Evolutionary conservation across 1,140 invertebrate species (phyloP).

Genomic region (Drosophila ogumai): DNA sequence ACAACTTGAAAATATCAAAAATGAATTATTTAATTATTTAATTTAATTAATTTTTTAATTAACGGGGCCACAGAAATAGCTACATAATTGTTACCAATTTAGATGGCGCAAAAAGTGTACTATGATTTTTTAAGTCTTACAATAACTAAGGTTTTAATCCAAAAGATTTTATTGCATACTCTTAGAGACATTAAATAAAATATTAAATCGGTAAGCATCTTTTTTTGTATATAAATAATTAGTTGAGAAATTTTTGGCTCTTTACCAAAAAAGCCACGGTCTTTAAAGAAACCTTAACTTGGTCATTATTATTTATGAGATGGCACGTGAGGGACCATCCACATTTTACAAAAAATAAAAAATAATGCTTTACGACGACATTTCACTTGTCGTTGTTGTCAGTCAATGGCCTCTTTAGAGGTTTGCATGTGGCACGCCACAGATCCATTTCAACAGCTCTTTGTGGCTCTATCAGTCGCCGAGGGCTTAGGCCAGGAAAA

Average conservation of each 20-base stretch:
- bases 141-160: too few relatives aligned
- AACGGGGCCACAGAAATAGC: too few relatives aligned
- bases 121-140: too few relatives aligned
- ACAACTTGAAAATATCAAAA: too few relatives aligned
- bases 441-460: slow-evolving; percentile 42
- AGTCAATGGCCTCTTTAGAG: slow-evolving; percentile 51
- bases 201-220: too few relatives aligned
- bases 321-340: background rate
- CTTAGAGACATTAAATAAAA: too few relatives aligned
- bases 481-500: slow-evolving; percentile 4
- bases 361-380: slow-evolving; percentile 8
- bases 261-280: background rate
- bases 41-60: too few relatives aligned
- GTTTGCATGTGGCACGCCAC: slow-evolving; percentile 66
- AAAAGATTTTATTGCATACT: background rate
- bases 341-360: slow-evolving; percentile 3
- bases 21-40: too few relatives aligned
- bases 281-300: background rate
- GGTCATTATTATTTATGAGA: slow-evolving; percentile 4
- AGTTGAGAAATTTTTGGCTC: too few relatives aligned
- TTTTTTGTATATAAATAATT: too few relatives aligned
- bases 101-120: too few relatives aligned
- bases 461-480: slow-evolving; percentile 14
- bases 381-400: slow-evolving; percentile 18
- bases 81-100: too few relatives aligned